phyloP scores from a whole-genome alignment of 1,140 invertebrate genomes.

The Olivierus martensii region DNA sequence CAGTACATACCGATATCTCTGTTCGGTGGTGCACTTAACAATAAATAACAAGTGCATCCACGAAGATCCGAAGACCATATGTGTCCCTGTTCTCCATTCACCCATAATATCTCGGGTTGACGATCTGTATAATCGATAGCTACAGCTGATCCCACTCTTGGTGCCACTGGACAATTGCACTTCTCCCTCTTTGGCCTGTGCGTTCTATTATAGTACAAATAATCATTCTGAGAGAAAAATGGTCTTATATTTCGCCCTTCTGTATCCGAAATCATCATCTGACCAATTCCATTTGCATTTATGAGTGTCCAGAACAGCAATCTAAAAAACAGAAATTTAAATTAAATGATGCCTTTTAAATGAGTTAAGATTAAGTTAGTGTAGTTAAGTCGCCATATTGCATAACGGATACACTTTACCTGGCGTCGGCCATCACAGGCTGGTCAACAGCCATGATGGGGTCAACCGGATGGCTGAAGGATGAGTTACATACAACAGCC shows the following conservation, averaged over 20 bases:
- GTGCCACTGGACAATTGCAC: slow-evolving; percentile 43
- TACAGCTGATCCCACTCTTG: slow-evolving; percentile 43
- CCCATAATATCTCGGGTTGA: slow-evolving; percentile 47
- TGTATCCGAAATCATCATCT: slow-evolving; percentile 45
- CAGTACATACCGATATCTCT: slow-evolving; percentile 13
- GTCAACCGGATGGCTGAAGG: no score
- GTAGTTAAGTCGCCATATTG: no score
- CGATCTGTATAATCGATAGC: slow-evolving; percentile 47
- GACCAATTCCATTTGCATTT: slow-evolving; percentile 34
- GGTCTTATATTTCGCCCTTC: slow-evolving; percentile 39
- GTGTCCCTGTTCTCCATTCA: slow-evolving; percentile 40
- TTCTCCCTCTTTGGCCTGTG: slow-evolving; percentile 2
- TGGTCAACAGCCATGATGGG: no score
- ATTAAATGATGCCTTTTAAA: no score
- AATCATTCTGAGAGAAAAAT: slow-evolving; percentile 36
- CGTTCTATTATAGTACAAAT: background rate
- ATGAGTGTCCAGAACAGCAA: slow-evolving; percentile 57
- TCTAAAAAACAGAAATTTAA: slow-evolving; percentile 32
- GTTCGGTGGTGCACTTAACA: slow-evolving; percentile 34
- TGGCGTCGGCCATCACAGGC: no score
- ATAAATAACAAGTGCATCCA: slow-evolving; percentile 48
- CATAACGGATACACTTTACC: no score
- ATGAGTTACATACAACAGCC: no score
- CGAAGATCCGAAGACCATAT: slow-evolving; percentile 48
- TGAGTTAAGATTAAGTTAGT: no score